A percentile compares a stretch with the other conserved stretches of the same genome.
These are phyloP conservation scores for Dendrocopos noguchii DNA, from an alignment of 2,113 vertebrate species.

Conservation along the genomic window DNA sequence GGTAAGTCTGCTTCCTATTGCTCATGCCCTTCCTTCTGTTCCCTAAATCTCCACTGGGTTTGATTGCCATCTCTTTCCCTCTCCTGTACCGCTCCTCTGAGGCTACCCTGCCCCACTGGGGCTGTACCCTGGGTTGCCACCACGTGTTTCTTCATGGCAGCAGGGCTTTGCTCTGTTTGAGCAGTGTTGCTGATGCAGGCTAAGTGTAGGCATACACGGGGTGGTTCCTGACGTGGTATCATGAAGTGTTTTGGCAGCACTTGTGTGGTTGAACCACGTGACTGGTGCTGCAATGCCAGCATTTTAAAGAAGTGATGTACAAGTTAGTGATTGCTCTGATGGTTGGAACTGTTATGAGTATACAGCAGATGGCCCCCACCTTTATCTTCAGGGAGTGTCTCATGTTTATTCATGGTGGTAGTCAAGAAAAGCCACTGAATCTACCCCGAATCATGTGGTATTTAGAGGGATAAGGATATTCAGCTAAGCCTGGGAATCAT, in stretches of 20 bases:
- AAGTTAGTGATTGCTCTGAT: neutral
- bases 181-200: neutral
- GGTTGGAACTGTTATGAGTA: neutral
- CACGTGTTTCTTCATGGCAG: rapidly evolving
- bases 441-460: neutral
- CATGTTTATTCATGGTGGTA: neutral
- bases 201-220: neutral
- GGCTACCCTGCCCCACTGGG: neutral
- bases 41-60: neutral
- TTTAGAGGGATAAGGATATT: conserved; percentile 33
- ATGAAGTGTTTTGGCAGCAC: neutral
- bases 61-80: neutral
- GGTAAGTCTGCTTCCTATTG: conserved; percentile 39
- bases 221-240: neutral
- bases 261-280: neutral
- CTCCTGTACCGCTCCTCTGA: rapidly evolving
- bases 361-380: conserved; percentile 1
- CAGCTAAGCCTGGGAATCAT: conserved; percentile 32
- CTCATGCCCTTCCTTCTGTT: neutral
- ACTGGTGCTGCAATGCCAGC: neutral
- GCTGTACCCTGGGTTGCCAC: neutral
- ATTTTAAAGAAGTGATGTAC: neutral
- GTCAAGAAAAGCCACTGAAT: conserved; percentile 10
- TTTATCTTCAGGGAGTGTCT: conserved; percentile 9
- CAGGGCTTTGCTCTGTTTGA: neutral